Percentiles rank a stretch among this genome's conserved stretches.
These are phyloP conservation scores for Diprion similis DNA, from an alignment of 1,140 invertebrate genomes.

Conservation along the genomic window DNA sequence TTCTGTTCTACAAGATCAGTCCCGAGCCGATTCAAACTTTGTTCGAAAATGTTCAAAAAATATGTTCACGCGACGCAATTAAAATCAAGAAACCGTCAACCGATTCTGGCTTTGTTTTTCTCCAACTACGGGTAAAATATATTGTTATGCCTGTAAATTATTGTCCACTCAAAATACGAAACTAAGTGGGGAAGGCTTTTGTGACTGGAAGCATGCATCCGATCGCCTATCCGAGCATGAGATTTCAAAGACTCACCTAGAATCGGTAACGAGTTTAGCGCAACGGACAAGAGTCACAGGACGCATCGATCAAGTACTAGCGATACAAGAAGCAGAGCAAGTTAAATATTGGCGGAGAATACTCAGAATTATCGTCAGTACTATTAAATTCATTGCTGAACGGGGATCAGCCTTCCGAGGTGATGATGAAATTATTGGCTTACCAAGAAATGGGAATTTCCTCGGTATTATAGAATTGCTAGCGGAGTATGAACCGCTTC, in stretches of 20 bases:
- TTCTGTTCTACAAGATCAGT: constrained; percentile 9
- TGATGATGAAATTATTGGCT: neutral
- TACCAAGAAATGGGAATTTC: neutral
- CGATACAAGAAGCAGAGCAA: too few relatives aligned
- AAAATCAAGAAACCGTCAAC: constrained; percentile 20
- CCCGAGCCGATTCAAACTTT: neutral
- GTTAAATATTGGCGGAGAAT: neutral
- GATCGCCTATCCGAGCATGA: constrained; percentile 23
- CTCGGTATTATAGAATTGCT: constrained; percentile 2
- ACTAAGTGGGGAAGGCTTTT: constrained; percentile 20
- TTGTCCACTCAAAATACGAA: constrained; percentile 21
- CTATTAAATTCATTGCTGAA: neutral
- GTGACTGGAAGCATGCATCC: constrained; percentile 34
- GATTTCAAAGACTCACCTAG: constrained; percentile 19
- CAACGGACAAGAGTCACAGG: constrained; percentile 11
- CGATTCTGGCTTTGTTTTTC: constrained; percentile 24
- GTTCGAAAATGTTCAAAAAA: too few relatives aligned
- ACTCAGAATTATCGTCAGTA: constrained; percentile 5
- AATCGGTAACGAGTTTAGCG: constrained; percentile 15
- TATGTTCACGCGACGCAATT: constrained; percentile 15
- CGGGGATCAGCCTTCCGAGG: constrained; percentile 14
- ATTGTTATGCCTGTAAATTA: constrained; percentile 31
- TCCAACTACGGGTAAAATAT: constrained; percentile 25
- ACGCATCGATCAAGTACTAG: constrained; percentile 12
- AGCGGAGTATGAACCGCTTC: neutral